Percentiles rank a stretch among this genome's conserved stretches.
These are phyloP conservation scores for Troides helena DNA, from an alignment of 2,888 invertebrate genomes.

Conservation along the genomic window DNA sequence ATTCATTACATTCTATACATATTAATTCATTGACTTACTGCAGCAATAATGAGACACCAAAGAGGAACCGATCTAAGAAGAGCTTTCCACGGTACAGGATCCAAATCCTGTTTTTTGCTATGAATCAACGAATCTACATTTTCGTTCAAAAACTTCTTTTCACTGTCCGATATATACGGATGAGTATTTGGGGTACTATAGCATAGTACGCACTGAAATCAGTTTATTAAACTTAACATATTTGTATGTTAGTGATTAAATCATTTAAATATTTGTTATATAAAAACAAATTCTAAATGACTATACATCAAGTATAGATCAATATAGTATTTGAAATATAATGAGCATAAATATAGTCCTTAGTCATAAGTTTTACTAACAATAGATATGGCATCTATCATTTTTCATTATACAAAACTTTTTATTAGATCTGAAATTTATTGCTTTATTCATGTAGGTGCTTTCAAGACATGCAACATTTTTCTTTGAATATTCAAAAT, in stretches of 20 bases:
- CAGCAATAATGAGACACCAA: constrained; percentile 86
- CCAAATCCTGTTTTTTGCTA: constrained; percentile 63
- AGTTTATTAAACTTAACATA: background rate
- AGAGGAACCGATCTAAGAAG: constrained; percentile 84
- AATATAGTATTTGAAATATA: no score
- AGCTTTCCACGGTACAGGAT: constrained; percentile 85
- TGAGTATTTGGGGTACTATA: constrained; percentile 76
- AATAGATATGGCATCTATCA: no score
- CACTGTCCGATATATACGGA: constrained; percentile 77
- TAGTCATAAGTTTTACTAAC: no score
- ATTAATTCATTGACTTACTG: constrained; percentile 57
- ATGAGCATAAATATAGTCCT: no score
- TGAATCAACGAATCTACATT: constrained; percentile 78
- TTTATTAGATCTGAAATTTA: background rate
- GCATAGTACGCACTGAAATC: constrained; percentile 63
- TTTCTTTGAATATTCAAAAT: background rate
- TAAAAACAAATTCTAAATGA: no score
- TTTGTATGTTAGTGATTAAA: background rate
- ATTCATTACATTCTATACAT: background rate
- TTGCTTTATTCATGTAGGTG: background rate
- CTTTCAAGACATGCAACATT: background rate
- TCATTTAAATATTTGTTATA: no score
- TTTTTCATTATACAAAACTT: background rate
- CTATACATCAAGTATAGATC: no score
- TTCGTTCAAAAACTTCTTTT: constrained; percentile 77